These are phyloP conservation scores for Forbesichthys agassizii DNA, from an alignment of 2,113 vertebrate genomes.

Conservation along the genomic window DNA sequence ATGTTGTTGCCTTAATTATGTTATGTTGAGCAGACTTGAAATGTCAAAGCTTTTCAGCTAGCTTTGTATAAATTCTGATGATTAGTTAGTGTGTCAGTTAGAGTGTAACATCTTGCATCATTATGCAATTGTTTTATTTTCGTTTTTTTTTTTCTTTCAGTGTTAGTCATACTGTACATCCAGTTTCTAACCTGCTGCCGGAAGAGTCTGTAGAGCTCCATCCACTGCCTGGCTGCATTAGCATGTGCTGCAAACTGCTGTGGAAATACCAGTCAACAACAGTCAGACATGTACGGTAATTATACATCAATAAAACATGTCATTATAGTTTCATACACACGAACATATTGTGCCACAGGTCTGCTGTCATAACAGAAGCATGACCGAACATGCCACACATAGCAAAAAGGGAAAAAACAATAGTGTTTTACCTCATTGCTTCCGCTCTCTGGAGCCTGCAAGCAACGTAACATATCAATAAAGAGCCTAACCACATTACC, in stretches of 20 bases:
- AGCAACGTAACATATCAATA: slow-evolving; percentile 7
- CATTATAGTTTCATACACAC: slow-evolving; percentile 27
- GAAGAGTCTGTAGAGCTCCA: slow-evolving; percentile 73
- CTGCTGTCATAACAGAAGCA: slow-evolving; percentile 42
- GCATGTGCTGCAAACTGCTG: slow-evolving; percentile 65
- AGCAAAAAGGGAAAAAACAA: slow-evolving; percentile 1
- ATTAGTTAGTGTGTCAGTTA: too few relatives aligned
- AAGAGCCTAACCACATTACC: too few relatives aligned
- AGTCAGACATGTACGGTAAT: slow-evolving; percentile 8
- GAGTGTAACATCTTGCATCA: too few relatives aligned
- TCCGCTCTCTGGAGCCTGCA: slow-evolving; percentile 62
- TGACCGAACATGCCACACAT: slow-evolving; percentile 10
- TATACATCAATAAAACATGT: slow-evolving; percentile 18
- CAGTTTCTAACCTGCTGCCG: slow-evolving; percentile 68
- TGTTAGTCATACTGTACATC: too few relatives aligned
- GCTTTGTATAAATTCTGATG: too few relatives aligned
- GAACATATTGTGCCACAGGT: slow-evolving; percentile 22
- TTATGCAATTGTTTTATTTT: too few relatives aligned
- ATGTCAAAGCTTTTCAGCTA: too few relatives aligned
- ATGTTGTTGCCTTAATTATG: too few relatives aligned
- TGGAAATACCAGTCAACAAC: slow-evolving; percentile 45
- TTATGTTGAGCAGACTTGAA: too few relatives aligned
- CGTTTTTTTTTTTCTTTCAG: too few relatives aligned
- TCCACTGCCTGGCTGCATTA: slow-evolving; percentile 71
- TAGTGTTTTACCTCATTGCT: slow-evolving; percentile 63